Base-by-base conservation (phyloP, 2,797 vertebrate genomes). In the Pangasius mekongensis region DNA sequence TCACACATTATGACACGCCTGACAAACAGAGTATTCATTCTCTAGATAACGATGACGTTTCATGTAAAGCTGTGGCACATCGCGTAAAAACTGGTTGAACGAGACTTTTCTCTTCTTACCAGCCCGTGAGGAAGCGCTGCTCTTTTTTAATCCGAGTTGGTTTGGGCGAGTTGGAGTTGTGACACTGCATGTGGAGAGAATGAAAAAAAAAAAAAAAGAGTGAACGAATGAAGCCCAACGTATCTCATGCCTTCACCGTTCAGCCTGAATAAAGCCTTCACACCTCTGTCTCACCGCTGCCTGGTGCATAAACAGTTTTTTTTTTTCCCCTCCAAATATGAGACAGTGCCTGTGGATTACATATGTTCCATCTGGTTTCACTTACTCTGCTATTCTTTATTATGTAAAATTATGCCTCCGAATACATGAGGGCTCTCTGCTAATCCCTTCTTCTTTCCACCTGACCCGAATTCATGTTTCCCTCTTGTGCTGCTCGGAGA, bases 381-480 rank as follows among this genome's bases (percentile, higher is more conserved):
- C 92, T 95, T 92, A 92, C 89, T 86, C 52, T n/a, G 77, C 91
- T 92, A 73, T 93, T 94, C 92, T 95, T 95, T 93, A 95, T 94
- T 93, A 94, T 95, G 94, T 94, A 94, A 95, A 96, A 95, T 91
- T 93, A 95, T 88, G 83, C 94, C 90, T 94, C 11, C 0, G 91
- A 95, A 95, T 96, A 95, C 93, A 94, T 91, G 91, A 91, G 18
- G 93, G 92, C 93, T 88, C 89, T 86, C 90, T 92, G 93, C 91
- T 95, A 94, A 95, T 94, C 94, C 93, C 92, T 92, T 93, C 92
- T 94, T 90, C 94, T 95, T 94, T 95, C 94, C 95, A 96, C 95
- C 94, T 95, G 94, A 96, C 95, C 95, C 94, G 94, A 95, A 96
- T 96, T 95, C 93, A 87, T 90, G 92, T 94, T 94, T 94, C 94